phyloP scores from a whole-genome alignment of 1,140 invertebrate species.

The Trichomalopsis sarcophagae region DNA sequence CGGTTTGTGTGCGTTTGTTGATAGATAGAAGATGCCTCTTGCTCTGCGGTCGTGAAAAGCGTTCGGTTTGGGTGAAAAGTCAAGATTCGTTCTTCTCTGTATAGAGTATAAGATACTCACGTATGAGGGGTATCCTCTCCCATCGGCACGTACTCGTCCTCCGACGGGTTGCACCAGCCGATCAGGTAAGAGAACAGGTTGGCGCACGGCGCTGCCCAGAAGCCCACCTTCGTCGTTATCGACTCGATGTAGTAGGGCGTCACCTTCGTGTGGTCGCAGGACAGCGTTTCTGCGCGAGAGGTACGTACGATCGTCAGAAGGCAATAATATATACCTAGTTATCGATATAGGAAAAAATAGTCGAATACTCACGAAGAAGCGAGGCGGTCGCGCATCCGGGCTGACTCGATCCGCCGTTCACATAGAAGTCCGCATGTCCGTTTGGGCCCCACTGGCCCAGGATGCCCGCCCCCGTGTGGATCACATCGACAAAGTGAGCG shows the following conservation, averaged over 20 bases:
- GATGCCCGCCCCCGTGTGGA: conserved; percentile 91
- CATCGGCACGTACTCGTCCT: conserved; percentile 87
- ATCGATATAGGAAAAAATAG: too few species aligned
- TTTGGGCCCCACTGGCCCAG: conserved; percentile 89
- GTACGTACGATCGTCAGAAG: background rate
- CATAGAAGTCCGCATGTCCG: conserved; percentile 92
- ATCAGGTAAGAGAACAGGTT: conserved; percentile 87
- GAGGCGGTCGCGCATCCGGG: conserved; percentile 88
- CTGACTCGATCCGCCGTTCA: conserved; percentile 91
- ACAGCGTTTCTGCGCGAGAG: conserved; percentile 81
- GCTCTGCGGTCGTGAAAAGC: conserved; percentile 76
- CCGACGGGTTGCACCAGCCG: conserved; percentile 86
- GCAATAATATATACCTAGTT: too few species aligned
- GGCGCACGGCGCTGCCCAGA: conserved; percentile 88
- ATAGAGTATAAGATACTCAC: conserved; percentile 74
- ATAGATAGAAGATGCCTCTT: conserved; percentile 88
- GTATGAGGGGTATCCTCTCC: conserved; percentile 85
- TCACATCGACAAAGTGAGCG: conserved; percentile 90
- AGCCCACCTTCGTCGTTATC: conserved; percentile 84
- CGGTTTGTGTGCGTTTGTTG: conserved; percentile 88
- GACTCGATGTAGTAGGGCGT: conserved; percentile 92
- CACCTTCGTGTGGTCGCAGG: conserved; percentile 91
- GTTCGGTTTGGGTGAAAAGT: too few species aligned
- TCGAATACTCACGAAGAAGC: conserved; percentile 82
- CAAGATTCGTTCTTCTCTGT: background rate